Conservation (phyloP, 2,113 vertebrate species). For the Sphaerodactylus townsendi region DNA sequence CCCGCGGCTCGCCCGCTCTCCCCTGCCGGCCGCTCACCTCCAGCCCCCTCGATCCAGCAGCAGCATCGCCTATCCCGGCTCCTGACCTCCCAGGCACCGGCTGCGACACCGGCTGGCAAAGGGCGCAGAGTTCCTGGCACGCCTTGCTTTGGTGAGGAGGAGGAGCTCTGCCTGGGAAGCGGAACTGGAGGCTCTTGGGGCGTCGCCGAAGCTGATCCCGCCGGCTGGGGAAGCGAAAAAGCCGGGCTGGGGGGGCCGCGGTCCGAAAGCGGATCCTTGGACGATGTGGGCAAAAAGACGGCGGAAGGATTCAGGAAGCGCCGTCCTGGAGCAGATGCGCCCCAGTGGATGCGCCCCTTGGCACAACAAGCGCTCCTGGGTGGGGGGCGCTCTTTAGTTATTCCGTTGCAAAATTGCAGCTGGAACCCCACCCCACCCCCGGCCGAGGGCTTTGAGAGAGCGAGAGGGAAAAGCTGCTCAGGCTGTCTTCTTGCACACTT, state of each 20-base stretch:
- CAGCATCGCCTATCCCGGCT: background rate
- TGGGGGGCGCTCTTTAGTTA: too few species aligned
- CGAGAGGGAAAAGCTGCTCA: too few species aligned
- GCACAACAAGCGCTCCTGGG: too few species aligned
- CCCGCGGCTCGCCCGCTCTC: background rate
- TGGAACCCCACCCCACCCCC: too few species aligned
- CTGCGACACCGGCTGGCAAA: background rate
- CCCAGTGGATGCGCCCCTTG: too few species aligned
- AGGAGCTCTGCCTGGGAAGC: background rate
- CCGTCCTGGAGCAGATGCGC: too few species aligned
- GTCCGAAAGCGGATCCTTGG: background rate
- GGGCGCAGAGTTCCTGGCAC: background rate
- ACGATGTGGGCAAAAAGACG: too few species aligned
- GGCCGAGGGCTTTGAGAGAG: too few species aligned
- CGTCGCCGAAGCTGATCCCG: background rate
- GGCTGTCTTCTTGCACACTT: too few species aligned
- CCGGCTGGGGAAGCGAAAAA: background rate
- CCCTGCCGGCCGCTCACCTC: background rate
- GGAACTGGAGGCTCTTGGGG: background rate
- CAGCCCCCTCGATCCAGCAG: background rate
- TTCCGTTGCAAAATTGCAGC: too few species aligned
- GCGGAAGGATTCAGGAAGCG: too few species aligned
- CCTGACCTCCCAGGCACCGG: background rate
- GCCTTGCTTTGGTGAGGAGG: background rate
- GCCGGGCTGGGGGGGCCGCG: too few species aligned